phyloP scores from a whole-genome alignment of 2,113 vertebrate genomes.

The Rhinolophus ferrumequinum region DNA sequence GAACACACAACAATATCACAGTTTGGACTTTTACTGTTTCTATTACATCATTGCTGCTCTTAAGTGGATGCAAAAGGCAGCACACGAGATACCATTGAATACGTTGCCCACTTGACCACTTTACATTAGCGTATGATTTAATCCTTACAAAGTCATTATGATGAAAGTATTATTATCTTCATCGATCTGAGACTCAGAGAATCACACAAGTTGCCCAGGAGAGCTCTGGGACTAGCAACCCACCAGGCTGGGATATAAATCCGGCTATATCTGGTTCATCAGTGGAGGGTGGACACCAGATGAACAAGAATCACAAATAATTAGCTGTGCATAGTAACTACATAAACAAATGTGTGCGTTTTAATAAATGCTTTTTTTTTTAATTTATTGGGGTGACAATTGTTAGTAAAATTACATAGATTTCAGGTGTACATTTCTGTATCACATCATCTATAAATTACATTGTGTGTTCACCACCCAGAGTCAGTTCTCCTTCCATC shows the following conservation, averaged over 20 bases:
- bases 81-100: not conserved
- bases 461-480: no score
- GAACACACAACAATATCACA: not conserved
- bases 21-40: not conserved
- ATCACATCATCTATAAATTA: no score
- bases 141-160: not conserved
- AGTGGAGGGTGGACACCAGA: not conserved
- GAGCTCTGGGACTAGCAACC: not conserved
- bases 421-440: no score
- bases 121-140: not conserved
- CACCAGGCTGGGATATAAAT: not conserved
- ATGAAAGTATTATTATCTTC: not conserved
- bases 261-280: not conserved
- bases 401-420: no score
- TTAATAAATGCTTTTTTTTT: not conserved
- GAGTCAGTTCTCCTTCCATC: no score
- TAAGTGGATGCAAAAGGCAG: not conserved
- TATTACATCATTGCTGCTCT: not conserved
- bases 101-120: not conserved
- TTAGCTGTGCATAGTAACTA: not conserved
- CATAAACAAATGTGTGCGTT: not conserved
- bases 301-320: not conserved
- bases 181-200: not conserved
- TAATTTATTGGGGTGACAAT: no score
- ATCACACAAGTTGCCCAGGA: not conserved